Base-by-base conservation (phyloP, 1,140 invertebrate species). In the Heliothis virescens region DNA sequence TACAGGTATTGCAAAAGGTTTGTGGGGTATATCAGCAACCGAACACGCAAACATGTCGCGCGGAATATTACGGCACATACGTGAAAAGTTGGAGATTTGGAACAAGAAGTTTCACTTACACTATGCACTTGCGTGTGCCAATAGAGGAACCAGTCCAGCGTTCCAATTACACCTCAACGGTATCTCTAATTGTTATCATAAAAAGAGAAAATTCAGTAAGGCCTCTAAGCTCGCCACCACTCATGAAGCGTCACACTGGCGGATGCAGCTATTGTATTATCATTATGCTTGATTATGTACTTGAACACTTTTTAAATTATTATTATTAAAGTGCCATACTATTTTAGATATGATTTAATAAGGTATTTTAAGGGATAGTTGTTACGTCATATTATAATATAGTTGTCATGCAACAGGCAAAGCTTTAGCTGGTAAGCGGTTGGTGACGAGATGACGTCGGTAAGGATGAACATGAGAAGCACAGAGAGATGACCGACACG, bases 91-190 rank as follows among this genome's bases (percentile, higher is more conserved):
- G 92, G 93, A 95, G 93, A 95, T 95, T 95, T 95, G 93, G 93
- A 95, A 95, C 93, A 95, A 94, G 93, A 95, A 95, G 93, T 94
- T 93, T 94, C 88, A 92, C 85, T 89, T 93, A 91, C 85, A 91
- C 87, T 91, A 89, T 92, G 93, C 93, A 94, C 92, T 94, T 94
- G 86, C 90, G 92, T 94, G 93, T 94, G 92, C 92, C 87, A 93
- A 93, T 93, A 86, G 77, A 90, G 91, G 93, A 93, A 93, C 91
- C 86, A 85, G 87, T 93, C 87, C 83, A 90, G 85, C 89, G 92
- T 92, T 94, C 89, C 91, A 91, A 89, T 87, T 86, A 80, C 82
- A 86, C 73, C 83, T 89, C 80, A 88, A 89, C 90, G 90, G 85
- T 85, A 90, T 86, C 79, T 86, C 85, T 91, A 88, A 82, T 87